A percentile compares a stretch with the other conserved stretches of the same genome.
phyloP scores from a whole-genome alignment of 2,888 invertebrate genomes.

The Tetropium fuscum region DNA sequence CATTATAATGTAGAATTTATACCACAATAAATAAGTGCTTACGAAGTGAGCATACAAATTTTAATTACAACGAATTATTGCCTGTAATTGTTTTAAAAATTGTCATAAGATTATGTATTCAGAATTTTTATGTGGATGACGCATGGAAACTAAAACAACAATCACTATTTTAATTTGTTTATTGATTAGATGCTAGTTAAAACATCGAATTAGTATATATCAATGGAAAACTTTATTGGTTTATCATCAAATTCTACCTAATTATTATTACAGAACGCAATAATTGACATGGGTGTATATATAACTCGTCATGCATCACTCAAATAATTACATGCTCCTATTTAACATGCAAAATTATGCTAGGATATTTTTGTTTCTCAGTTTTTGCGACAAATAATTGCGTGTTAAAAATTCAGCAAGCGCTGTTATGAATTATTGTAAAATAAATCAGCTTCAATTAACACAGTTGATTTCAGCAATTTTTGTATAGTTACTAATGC shows the following conservation, averaged over 20 bases:
- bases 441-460: slow-evolving; percentile 5
- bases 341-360: slow-evolving; percentile 27
- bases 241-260: slow-evolving; percentile 23
- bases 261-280: slow-evolving; percentile 1
- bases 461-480: background rate
- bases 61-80: background rate
- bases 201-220: background rate
- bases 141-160: slow-evolving; percentile 20
- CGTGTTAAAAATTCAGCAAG: background rate
- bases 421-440: background rate
- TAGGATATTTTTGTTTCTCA: slow-evolving; percentile 7
- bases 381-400: slow-evolving; percentile 1
- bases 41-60: background rate
- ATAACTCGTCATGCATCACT: slow-evolving; percentile 31
- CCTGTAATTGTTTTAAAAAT: background rate
- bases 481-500: background rate
- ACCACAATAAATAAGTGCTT: no score
- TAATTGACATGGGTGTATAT: slow-evolving; percentile 25
- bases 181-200: slow-evolving; percentile 2
- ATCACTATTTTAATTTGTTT: slow-evolving; percentile 20
- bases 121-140: slow-evolving; percentile 13
- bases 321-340: slow-evolving; percentile 23
- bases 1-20: no score
- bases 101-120: slow-evolving; percentile 12
- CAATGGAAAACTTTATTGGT: slow-evolving; percentile 15